Percentiles rank a stretch among this genome's conserved stretches.
These are phyloP conservation scores for Epizoanthus rinbou DNA, from an alignment of 92 coral and sea anemone genomes.

Conservation along the genomic window DNA sequence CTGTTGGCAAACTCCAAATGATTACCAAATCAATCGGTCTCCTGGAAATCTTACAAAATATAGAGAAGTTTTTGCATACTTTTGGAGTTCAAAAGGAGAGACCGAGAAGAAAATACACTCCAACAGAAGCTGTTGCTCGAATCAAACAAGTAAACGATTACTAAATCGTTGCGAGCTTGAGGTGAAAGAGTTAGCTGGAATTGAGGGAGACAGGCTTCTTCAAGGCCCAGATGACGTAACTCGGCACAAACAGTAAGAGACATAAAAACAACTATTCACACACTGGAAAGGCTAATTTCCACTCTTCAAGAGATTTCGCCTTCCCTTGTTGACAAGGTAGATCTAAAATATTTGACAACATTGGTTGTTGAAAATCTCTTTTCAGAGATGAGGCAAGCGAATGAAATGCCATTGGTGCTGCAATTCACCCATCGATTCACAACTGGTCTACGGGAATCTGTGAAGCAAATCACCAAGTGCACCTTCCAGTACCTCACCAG, in stretches of 20 bases:
- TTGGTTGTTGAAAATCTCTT: conserved; percentile 44
- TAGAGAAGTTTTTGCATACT: conserved; percentile 24
- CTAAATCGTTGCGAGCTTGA: conserved; percentile 17
- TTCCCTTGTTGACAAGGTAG: not conserved
- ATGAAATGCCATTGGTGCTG: conserved; percentile 48
- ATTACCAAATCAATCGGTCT: conserved; percentile 26
- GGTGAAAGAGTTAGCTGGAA: conserved; percentile 24
- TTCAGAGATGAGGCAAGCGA: conserved; percentile 44
- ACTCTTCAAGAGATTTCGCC: conserved; percentile 34
- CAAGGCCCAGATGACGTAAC: conserved; percentile 44
- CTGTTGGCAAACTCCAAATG: not conserved
- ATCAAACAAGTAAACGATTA: not conserved
- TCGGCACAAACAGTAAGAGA: conserved; percentile 36
- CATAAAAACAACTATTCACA: conserved; percentile 9
- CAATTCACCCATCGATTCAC: conserved; percentile 48
- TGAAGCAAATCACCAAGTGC: conserved; percentile 43
- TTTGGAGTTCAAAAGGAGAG: conserved; percentile 14
- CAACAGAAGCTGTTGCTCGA: not conserved
- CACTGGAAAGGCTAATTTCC: conserved; percentile 19
- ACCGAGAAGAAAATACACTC: not conserved
- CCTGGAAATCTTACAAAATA: conserved; percentile 18
- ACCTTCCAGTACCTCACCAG: conserved; percentile 37
- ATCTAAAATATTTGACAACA: conserved; percentile 32
- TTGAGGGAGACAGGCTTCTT: conserved; percentile 23
- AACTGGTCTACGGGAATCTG: conserved; percentile 33